Base-by-base conservation (phyloP, 1,140 invertebrate species). In the Dermatophagoides farinae region DNA sequence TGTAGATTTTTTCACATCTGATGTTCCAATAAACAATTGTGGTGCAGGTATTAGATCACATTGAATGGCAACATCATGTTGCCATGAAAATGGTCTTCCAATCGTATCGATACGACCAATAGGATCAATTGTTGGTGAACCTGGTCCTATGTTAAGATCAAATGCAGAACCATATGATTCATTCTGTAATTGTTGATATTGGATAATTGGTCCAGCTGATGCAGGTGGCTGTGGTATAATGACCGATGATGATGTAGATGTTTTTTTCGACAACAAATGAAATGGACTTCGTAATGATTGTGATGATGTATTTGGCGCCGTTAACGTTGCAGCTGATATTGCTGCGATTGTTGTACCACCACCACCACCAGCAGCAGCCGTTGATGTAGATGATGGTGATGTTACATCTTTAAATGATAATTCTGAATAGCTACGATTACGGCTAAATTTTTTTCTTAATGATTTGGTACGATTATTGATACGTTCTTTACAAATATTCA, bases 41-140 rank as follows among this genome's bases (percentile, higher is more conserved):
- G 46, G 65, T 62, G 11, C 60, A 60, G 46, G 14, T 20, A 40
- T 50, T 6, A 69, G 25, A 53, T 66, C 62, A 51, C 71, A 73
- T 62, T 73, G 71, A 12, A 71, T 65, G 4, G 68, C 68, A 14
- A 67, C 70, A 65, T 73, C 71, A 12, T 69, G 61, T 64, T 73
- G 71, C 71, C 71, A 73, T 10, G 71, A 71, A 53, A 68, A 73
- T 11, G 69, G 62, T 6, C 68, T 68, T 25, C 68, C 67, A 23
- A 65, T 68, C 53, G 66, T 66, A 16, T 70, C 67, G 44, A 14
- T 23, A 12, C 10, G 52, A 10, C 9, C 25, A 52, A 70, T 68
- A 39, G 72, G 69, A 61, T 72, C 71, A 39, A 71, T 43, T 10
- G 67, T 67, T 14, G 64, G 65, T 46, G 67, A 66, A 44, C 67